These are phyloP conservation scores for Piaya cayana DNA, from an alignment of 2,113 vertebrate genomes.

Conservation along the genomic window DNA sequence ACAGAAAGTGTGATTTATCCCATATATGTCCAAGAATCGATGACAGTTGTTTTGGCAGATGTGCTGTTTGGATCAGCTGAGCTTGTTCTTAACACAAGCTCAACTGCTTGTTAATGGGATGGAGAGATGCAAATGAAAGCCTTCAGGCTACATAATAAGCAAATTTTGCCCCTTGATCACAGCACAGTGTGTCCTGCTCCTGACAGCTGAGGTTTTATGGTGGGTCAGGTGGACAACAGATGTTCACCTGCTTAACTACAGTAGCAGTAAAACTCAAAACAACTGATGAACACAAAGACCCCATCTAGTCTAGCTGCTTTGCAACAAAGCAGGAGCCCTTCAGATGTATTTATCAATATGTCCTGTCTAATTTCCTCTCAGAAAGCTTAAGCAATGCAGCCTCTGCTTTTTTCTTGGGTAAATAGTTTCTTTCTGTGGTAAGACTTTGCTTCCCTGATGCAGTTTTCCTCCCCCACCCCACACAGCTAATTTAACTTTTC, in stretches of 20 bases:
- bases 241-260: slow-evolving; percentile 49
- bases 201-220: neutral
- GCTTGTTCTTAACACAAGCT: neutral
- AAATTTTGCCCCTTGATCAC: neutral
- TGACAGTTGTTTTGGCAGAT: neutral
- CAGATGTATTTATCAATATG: neutral
- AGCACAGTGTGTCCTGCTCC: neutral
- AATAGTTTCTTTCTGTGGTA: neutral
- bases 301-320: neutral
- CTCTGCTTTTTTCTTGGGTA: neutral
- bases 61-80: neutral
- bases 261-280: slow-evolving; percentile 33
- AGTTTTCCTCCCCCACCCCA: neutral
- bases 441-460: neutral
- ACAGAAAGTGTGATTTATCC: slow-evolving; percentile 5
- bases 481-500: slow-evolving; percentile 28
- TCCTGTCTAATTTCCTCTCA: slow-evolving; percentile 32
- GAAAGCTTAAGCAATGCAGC: neutral
- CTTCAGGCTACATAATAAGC: neutral
- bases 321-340: neutral
- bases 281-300: neutral
- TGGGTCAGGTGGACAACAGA: slow-evolving; percentile 33
- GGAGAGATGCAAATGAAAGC: neutral
- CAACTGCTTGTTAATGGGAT: neutral
- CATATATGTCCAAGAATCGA: neutral